Percentiles rank a stretch among this genome's conserved stretches.
Evolutionary conservation across 2,113 vertebrate genomes (phyloP).

Genomic region (Alouatta palliata): DNA sequence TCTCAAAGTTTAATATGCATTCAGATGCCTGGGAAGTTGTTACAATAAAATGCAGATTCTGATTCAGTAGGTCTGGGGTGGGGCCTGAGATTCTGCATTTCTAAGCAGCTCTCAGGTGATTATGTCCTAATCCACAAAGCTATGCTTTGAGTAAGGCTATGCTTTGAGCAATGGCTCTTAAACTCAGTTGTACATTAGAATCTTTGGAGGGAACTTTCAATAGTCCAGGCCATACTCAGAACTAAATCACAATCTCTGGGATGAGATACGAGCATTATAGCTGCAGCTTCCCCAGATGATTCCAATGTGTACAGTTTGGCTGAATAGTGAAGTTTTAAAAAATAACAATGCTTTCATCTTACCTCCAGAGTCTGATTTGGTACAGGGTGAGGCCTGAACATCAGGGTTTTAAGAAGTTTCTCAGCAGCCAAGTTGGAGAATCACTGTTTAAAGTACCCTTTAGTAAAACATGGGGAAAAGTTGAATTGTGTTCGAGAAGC

Average conservation of each 20-base stretch:
- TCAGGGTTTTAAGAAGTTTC: not conserved
- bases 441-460: not conserved
- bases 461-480: not conserved
- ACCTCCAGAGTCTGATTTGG: not conserved
- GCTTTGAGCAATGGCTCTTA: not conserved
- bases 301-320: not conserved
- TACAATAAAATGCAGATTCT: not conserved
- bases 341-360: not conserved
- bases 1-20: not conserved
- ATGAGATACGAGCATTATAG: not conserved
- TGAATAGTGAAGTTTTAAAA: not conserved
- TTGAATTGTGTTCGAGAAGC: not conserved
- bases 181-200: not conserved
- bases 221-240: not conserved
- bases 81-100: not conserved
- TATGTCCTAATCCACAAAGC: not conserved
- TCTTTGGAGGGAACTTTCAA: not conserved
- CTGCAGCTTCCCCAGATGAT: accelerated
- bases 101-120: not conserved
- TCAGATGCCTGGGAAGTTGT: not conserved
- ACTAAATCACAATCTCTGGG: not conserved
- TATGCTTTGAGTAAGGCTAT: not conserved
- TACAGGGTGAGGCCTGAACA: not conserved
- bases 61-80: not conserved
- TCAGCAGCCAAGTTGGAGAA: not conserved